Evolutionary conservation across 2,888 invertebrate species (phyloP).

Genomic region (Lasioglossum marginatum): DNA sequence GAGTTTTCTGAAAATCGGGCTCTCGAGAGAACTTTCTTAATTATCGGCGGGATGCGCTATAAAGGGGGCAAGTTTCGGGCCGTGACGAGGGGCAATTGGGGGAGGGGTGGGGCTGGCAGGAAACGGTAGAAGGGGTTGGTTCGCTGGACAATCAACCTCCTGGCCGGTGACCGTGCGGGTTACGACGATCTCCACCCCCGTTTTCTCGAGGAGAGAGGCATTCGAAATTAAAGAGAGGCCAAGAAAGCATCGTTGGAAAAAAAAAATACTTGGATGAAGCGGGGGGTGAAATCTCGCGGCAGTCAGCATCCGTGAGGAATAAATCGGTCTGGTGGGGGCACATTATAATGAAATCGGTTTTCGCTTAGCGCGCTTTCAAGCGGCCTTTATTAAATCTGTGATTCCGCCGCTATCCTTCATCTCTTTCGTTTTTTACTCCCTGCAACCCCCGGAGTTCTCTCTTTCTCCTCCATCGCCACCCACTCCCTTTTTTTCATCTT

Average conservation of each 20-base stretch:
- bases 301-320: constrained; percentile 67
- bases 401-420: constrained; percentile 66
- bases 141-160: constrained; percentile 32
- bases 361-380: constrained; percentile 79
- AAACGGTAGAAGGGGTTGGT: background rate
- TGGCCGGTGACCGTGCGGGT: constrained; percentile 24
- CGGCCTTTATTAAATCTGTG: constrained; percentile 79
- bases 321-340: constrained; percentile 61
- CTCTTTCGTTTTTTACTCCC: constrained; percentile 31
- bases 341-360: constrained; percentile 82
- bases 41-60: constrained; percentile 45
- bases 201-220: background rate
- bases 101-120: background rate
- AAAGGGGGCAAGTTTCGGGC: background rate
- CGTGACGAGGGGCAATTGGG: background rate
- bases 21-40: constrained; percentile 61
- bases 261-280: constrained; percentile 1
- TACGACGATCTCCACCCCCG: constrained; percentile 5
- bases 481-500: constrained; percentile 22
- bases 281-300: constrained; percentile 58
- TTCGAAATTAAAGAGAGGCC: constrained; percentile 31
- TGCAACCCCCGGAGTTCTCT: constrained; percentile 1
- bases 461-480: background rate
- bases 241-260: background rate
- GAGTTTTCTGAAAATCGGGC: constrained; percentile 24